Base-by-base conservation (phyloP, 2,113 vertebrate genomes). In the Syngnathus scovelli region DNA sequence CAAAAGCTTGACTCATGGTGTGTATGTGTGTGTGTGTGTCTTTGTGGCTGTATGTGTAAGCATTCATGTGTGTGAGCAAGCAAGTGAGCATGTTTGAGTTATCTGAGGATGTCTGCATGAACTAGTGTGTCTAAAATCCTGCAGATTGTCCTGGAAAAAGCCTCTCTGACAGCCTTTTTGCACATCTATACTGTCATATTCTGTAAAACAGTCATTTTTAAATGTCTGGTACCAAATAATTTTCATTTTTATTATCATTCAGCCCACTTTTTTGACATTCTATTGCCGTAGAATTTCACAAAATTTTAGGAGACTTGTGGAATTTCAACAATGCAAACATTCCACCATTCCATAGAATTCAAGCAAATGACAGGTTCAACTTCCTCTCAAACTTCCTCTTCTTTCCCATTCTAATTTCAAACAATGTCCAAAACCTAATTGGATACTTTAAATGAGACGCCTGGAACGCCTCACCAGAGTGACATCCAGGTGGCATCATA, bases 1-100 rank as follows among this genome's bases (percentile, higher is more conserved):
- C 87, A 86, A 74, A 86, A 76, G 75, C 69, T 62, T 39, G 58
- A 62, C 65, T 77, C 83, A 74, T 68, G 58, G 71, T 15, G 2
- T 58, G 58, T 36, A 64, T 18, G 64, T 44, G 27, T 74, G 65
- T 61, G 55, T 69, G n/a, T 55, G 56, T 71, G 69, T 70, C 60
- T 73, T 69, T 67, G 64, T 56, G 63, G 36, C 56, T 44, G 38
- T 43, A 21, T 48, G 46, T 64, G 72, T 67, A 21, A 73, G 66
- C 62, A 59, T 67, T 72, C 61, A 65, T 64, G 70, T 61, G 27
- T 72, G 64, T 65, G 64, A 61, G 74, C 37, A 38, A 61, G 49
- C 36, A 49, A 61, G 68, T 15, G 38, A 37, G 38, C 13, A 37
- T 48, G 43, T 68, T 33, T 69, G 51, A 61, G 37, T 49, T 74